Percentiles rank a stretch among this genome's conserved stretches.
Conservation (phyloP, 64 coral and sea anemone genomes). For the Porites lutea region DNA sequence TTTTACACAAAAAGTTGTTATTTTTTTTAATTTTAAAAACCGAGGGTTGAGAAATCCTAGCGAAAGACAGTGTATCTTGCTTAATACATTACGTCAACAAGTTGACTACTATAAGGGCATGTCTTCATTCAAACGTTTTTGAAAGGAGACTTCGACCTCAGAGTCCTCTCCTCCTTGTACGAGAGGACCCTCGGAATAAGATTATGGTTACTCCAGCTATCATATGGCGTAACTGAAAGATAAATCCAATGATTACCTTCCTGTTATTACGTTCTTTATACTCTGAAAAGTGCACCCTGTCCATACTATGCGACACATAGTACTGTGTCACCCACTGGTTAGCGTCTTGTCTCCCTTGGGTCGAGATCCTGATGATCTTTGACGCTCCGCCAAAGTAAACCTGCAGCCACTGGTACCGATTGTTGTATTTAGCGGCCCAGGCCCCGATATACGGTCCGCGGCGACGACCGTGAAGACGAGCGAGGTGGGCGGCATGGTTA, state of each 20-base stretch:
- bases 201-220: background rate
- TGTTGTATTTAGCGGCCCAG: conserved; percentile 71
- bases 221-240: background rate
- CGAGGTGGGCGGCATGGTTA: conserved; percentile 55
- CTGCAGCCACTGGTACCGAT: conserved; percentile 82
- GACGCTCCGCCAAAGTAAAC: conserved; percentile 77
- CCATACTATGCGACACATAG: conserved; percentile 71
- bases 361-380: conserved; percentile 82
- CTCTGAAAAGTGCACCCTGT: conserved; percentile 74
- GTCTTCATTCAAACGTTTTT: too few species aligned
- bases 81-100: too few species aligned
- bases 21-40: too few species aligned
- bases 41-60: too few species aligned
- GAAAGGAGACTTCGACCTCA: too few species aligned
- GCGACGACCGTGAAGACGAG: conserved; percentile 59
- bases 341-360: conserved; percentile 78
- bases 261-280: conserved; percentile 57
- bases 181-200: too few species aligned
- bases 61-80: too few species aligned
- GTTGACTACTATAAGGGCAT: too few species aligned
- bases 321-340: conserved; percentile 90
- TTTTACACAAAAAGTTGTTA: too few species aligned
- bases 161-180: too few species aligned
- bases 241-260: conserved; percentile 58
- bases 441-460: conserved; percentile 51